Conservation (phyloP, 2,113 vertebrate species). For the Myxocyprinus asiaticus region DNA sequence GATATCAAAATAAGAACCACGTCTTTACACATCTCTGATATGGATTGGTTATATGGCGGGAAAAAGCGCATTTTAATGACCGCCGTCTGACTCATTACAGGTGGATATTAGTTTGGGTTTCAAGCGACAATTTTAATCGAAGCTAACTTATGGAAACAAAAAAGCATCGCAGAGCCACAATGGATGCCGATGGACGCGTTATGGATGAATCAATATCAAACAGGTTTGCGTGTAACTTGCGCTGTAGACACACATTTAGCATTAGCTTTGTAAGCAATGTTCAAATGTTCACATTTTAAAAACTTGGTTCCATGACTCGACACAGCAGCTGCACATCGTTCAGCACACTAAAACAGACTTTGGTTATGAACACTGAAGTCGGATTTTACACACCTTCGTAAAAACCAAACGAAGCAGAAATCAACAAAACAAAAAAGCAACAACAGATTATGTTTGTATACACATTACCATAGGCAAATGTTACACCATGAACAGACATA, state of each 20-base stretch:
- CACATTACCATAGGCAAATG: conserved; percentile 33
- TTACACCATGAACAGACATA: conserved; percentile 26
- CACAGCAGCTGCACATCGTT: background rate
- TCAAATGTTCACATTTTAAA: background rate
- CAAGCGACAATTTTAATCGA: background rate
- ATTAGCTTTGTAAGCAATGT: too few relatives aligned
- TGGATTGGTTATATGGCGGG: background rate
- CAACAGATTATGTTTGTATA: background rate
- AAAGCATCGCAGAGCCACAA: background rate
- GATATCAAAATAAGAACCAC: background rate
- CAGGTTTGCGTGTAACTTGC: too few relatives aligned
- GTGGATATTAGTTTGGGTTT: background rate
- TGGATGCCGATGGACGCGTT: background rate
- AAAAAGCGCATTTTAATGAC: background rate
- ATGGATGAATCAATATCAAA: background rate
- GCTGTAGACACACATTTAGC: too few relatives aligned
- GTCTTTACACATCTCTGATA: background rate
- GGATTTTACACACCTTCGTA: background rate
- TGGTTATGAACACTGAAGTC: too few relatives aligned
- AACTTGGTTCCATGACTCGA: background rate
- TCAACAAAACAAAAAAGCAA: background rate
- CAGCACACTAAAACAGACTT: background rate
- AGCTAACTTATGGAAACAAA: background rate
- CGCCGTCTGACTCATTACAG: background rate
- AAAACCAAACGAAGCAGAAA: background rate